Evolutionary conservation across 2,888 invertebrate genomes (phyloP).

Genomic region (Argyresthia goedartella): DNA sequence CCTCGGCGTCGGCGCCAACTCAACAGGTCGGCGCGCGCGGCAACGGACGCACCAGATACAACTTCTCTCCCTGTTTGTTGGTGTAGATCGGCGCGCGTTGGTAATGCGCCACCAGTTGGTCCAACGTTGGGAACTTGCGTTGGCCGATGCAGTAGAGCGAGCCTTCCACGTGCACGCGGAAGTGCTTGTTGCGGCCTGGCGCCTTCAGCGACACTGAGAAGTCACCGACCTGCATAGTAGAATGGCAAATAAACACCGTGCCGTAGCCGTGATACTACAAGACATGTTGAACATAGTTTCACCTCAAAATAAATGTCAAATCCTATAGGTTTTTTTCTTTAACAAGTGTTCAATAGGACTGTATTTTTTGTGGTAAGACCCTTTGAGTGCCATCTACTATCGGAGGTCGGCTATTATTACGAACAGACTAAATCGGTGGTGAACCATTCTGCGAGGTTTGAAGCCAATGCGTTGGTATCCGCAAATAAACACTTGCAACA

Average conservation of each 20-base stretch:
- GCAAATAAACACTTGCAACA: too few species aligned
- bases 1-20: slow-evolving; percentile 12
- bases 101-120: slow-evolving; percentile 98
- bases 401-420: too few species aligned
- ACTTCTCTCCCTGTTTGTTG: slow-evolving; percentile 96
- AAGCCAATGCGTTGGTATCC: too few species aligned
- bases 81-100: slow-evolving; percentile 99
- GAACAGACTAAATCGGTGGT: too few species aligned
- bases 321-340: neutral
- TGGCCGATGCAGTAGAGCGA: slow-evolving; percentile 97
- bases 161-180: slow-evolving; percentile 96
- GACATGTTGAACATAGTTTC: neutral
- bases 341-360: too few species aligned
- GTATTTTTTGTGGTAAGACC: too few species aligned
- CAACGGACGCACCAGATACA: slow-evolving; percentile 95
- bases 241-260: too few species aligned
- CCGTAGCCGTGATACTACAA: too few species aligned
- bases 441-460: too few species aligned
- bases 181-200: slow-evolving; percentile 98
- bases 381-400: too few species aligned
- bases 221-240: slow-evolving; percentile 88
- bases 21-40: slow-evolving; percentile 65
- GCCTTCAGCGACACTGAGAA: slow-evolving; percentile 98
- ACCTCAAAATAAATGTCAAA: too few species aligned
- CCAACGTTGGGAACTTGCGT: slow-evolving; percentile 95